Conservation (phyloP, 2,797 vertebrate species). For the Trachops cirrhosus region DNA sequence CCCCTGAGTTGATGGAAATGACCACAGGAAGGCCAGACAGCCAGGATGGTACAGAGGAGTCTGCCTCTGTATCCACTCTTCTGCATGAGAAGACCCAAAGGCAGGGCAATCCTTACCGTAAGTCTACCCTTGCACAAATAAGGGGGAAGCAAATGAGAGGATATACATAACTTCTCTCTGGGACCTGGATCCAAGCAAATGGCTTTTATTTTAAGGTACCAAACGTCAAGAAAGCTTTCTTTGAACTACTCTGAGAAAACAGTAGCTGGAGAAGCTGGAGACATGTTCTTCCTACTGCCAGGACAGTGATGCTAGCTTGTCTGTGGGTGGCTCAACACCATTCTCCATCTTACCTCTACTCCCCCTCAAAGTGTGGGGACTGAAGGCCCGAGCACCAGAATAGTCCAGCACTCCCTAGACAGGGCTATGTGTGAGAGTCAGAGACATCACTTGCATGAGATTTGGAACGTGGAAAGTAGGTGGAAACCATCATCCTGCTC, state of each 20-base stretch:
- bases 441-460: background rate
- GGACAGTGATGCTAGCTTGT: too few species aligned
- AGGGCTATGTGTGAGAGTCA: background rate
- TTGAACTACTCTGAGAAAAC: background rate
- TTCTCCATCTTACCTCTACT: background rate
- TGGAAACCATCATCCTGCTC: background rate
- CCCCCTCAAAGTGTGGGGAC: background rate
- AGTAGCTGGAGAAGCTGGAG: background rate
- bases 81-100: background rate
- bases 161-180: background rate
- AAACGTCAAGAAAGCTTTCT: background rate
- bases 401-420: background rate
- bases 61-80: background rate
- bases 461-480: background rate
- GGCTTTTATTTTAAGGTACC: background rate
- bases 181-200: background rate
- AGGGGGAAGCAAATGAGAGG: background rate
- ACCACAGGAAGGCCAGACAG: background rate
- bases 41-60: background rate
- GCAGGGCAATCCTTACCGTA: background rate
- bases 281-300: background rate
- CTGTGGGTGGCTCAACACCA: background rate
- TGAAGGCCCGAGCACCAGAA: background rate
- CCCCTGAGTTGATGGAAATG: background rate
- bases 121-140: background rate